These are phyloP conservation scores for Lichenostomus cassidix DNA, from an alignment of 2,113 vertebrate genomes.

Conservation along the genomic window DNA sequence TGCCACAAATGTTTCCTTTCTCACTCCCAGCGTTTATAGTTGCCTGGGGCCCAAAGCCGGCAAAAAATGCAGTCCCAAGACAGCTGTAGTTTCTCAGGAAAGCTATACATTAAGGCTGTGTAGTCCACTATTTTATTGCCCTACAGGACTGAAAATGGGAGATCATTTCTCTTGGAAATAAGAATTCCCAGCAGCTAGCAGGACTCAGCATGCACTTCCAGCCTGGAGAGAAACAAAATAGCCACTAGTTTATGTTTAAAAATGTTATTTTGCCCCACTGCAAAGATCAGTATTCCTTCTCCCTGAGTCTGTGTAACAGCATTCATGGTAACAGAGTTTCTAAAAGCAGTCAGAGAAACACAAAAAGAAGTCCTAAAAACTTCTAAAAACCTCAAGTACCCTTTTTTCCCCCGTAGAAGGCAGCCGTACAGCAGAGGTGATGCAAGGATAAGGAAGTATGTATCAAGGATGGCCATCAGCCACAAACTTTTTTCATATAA, in stretches of 20 bases:
- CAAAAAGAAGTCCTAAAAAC: not conserved
- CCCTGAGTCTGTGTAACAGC: not conserved
- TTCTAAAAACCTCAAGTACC: not conserved
- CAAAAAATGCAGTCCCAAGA: conserved; percentile 27
- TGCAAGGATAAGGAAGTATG: not conserved
- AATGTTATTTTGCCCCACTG: not conserved
- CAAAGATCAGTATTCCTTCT: not conserved
- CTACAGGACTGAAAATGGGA: conserved; percentile 6
- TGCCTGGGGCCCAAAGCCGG: not conserved
- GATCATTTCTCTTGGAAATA: not conserved
- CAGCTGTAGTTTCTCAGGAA: conserved; percentile 48
- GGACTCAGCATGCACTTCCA: not conserved
- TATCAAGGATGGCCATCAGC: not conserved
- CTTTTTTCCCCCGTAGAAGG: not conserved
- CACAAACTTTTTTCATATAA: not conserved
- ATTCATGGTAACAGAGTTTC: not conserved
- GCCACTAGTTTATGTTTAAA: not conserved
- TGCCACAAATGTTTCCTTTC: conserved; percentile 28
- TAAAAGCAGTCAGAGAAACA: not conserved
- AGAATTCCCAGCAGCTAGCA: not conserved
- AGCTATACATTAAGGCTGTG: not conserved
- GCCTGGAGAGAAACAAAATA: not conserved
- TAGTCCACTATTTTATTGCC: conserved; percentile 24
- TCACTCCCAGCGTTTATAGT: not conserved
- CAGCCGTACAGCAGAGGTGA: not conserved